phyloP scores from a whole-genome alignment of 2,797 vertebrate genomes.

The Mareca strepera region DNA sequence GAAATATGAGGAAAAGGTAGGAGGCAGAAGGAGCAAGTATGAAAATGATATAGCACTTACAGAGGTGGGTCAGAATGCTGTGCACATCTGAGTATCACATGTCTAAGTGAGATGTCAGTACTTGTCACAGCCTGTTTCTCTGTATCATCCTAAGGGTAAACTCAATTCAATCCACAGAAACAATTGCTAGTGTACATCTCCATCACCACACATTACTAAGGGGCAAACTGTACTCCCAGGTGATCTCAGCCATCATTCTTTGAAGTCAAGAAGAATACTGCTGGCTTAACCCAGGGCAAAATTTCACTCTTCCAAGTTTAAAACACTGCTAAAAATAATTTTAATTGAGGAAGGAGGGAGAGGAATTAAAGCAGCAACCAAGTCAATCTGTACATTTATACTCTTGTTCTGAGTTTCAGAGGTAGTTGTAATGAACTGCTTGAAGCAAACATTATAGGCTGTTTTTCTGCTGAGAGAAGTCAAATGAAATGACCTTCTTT shows the following conservation, averaged over 20 bases:
- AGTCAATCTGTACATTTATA: not conserved
- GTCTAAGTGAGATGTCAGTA: not conserved
- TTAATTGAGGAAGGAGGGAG: not conserved
- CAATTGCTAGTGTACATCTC: not conserved
- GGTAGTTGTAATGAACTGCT: not conserved
- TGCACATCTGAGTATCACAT: not conserved
- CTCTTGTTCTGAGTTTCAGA: slow-evolving; percentile 10
- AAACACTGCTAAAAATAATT: not conserved
- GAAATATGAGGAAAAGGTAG: not conserved
- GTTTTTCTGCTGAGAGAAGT: slow-evolving; percentile 51
- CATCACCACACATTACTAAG: not conserved
- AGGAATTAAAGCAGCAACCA: not conserved
- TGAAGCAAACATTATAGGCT: slow-evolving; percentile 32
- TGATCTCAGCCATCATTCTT: not conserved
- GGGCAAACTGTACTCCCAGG: not conserved
- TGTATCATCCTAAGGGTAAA: not conserved
- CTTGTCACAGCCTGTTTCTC: not conserved
- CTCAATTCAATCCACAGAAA: not conserved
- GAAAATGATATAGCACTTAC: not conserved
- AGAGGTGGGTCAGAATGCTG: not conserved
- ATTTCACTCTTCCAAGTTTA: not conserved
- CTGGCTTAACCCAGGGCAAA: not conserved
- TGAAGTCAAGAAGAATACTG: not conserved
- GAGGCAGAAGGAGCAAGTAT: not conserved
- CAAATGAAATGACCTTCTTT: slow-evolving; percentile 54